phyloP scores from a whole-genome alignment of 2,888 invertebrate species.

The Pasiphila rectangulata region DNA sequence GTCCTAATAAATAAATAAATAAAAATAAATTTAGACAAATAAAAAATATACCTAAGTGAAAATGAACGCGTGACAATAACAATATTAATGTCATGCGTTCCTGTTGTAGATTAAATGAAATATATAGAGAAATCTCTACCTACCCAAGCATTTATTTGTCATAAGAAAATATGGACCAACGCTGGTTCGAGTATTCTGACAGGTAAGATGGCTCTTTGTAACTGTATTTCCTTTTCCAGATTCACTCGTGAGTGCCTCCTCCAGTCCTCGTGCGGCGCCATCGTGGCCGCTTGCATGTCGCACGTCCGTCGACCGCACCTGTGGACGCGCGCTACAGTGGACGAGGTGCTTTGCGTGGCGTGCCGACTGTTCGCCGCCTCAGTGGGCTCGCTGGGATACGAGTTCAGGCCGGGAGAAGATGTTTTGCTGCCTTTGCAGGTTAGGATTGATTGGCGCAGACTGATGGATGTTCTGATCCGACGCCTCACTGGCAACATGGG shows the following conservation, averaged over 20 bases:
- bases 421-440: conserved; percentile 69
- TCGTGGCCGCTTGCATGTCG: conserved; percentile 81
- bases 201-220: too few relatives aligned
- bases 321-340: conserved; percentile 82
- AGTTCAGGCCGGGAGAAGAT: conserved; percentile 79
- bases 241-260: conserved; percentile 74
- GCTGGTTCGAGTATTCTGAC: too few relatives aligned
- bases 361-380: conserved; percentile 75
- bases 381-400: conserved; percentile 72
- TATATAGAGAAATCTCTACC: too few relatives aligned
- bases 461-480: too few relatives aligned
- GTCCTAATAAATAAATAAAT: neutral
- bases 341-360: conserved; percentile 72
- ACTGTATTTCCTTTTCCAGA: conserved; percentile 39
- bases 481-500: too few relatives aligned
- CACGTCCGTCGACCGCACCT: conserved; percentile 78
- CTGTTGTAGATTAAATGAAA: too few relatives aligned
- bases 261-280: conserved; percentile 79
- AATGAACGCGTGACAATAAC: too few relatives aligned
- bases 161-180: too few relatives aligned
- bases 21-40: too few relatives aligned
- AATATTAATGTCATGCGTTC: too few relatives aligned
- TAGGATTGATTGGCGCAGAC: neutral
- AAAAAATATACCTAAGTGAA: too few relatives aligned
- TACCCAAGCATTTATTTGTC: too few relatives aligned